Percentiles rank a stretch among this genome's conserved stretches.
These are phyloP conservation scores for Beroe forskalii DNA, from an alignment of 37 sponge, comb jelly and placozoan genomes.

Conservation along the genomic window DNA sequence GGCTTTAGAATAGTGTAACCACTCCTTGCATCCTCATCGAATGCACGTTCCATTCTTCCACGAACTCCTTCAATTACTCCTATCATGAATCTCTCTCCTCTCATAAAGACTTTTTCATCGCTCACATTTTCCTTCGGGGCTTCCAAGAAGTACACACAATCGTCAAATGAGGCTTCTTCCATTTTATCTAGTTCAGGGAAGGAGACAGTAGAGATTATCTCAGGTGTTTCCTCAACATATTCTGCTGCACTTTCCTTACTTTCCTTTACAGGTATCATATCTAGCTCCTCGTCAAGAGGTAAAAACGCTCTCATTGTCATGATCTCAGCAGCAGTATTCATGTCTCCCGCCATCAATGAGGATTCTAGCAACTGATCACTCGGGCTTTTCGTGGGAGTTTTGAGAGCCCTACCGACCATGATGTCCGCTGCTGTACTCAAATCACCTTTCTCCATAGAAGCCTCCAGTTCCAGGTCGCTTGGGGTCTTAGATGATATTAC, in stretches of 20 bases:
- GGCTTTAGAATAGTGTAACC: not conserved
- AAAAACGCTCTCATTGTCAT: not conserved
- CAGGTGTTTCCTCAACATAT: not conserved
- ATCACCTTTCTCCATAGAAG: not conserved
- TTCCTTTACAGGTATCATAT: not conserved
- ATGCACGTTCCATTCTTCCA: not conserved
- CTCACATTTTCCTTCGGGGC: not conserved
- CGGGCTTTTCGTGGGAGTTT: not conserved
- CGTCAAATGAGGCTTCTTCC: not conserved
- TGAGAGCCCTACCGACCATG: not conserved
- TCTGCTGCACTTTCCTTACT: no score
- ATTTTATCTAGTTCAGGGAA: not conserved
- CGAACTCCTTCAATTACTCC: not conserved
- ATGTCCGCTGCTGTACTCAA: not conserved
- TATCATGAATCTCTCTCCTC: not conserved
- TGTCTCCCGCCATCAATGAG: not conserved
- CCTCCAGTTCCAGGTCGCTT: not conserved
- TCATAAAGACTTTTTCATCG: not conserved
- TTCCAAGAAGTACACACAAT: slow-evolving; percentile 33
- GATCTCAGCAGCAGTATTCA: not conserved
- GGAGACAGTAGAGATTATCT: not conserved
- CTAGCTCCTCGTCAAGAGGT: not conserved
- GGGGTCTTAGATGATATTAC: not conserved
- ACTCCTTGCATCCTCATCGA: not conserved
- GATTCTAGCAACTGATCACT: not conserved